Evolutionary conservation across 2,113 vertebrate species (phyloP).

Genomic region (Urocolius indicus): DNA sequence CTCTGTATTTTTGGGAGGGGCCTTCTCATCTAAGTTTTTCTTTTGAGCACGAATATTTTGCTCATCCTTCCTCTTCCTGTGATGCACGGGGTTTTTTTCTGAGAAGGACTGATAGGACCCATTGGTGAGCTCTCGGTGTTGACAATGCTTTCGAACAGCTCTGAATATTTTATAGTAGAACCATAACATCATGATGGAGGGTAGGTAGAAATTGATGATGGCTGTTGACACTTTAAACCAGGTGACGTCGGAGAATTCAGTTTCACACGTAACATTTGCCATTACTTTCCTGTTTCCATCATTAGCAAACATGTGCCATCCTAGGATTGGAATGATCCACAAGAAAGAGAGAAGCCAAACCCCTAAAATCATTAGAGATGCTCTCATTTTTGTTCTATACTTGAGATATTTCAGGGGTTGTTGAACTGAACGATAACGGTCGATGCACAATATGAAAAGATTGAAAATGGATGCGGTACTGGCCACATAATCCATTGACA

Average conservation of each 20-base stretch:
- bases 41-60: neutral
- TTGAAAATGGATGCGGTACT: conserved; percentile 96
- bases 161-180: conserved; percentile 91
- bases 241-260: conserved; percentile 88
- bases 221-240: conserved; percentile 95
- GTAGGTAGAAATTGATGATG: conserved; percentile 93
- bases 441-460: conserved; percentile 91
- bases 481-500: conserved; percentile 98
- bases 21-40: conserved; percentile 17
- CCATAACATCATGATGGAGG: conserved; percentile 91
- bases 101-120: conserved; percentile 49
- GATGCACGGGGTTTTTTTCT: neutral
- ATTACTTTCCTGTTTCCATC: conserved; percentile 7
- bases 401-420: conserved; percentile 89
- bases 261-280: conserved; percentile 83
- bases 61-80: neutral
- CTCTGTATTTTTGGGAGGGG: neutral
- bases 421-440: conserved; percentile 91
- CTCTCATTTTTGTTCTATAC: conserved; percentile 90
- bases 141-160: conserved; percentile 85
- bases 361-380: conserved; percentile 82
- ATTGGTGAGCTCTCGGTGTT: conserved; percentile 81
- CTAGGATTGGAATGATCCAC: conserved; percentile 93
- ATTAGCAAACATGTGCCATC: conserved; percentile 83
- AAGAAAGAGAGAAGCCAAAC: conserved; percentile 89